Conservation (phyloP, 30 jellyfish, hydroid and myxozoan genomes). For the Mastigias papua region DNA sequence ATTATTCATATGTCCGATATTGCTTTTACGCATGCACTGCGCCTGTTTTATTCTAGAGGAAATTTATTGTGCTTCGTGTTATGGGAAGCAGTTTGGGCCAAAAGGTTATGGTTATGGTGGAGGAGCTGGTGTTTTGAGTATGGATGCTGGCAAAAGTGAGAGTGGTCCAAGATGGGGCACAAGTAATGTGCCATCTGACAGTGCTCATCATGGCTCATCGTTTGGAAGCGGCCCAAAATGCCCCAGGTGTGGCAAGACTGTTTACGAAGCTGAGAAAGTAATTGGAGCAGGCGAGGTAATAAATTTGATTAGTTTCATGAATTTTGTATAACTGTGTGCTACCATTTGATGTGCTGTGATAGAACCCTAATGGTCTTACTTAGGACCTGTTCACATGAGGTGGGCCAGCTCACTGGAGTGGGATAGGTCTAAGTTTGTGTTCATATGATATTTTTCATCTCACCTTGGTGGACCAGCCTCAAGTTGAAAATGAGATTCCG, state of each 20-base stretch:
- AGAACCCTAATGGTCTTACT: too few species aligned
- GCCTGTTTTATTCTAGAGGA: constrained; percentile 67
- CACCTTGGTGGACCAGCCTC: too few species aligned
- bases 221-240: constrained; percentile 76
- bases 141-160: constrained; percentile 86
- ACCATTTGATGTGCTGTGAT: too few species aligned
- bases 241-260: constrained; percentile 87
- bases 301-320: too few species aligned
- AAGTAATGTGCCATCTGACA: constrained; percentile 44
- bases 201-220: constrained; percentile 15
- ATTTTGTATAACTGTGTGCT: too few species aligned
- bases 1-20: too few species aligned
- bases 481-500: too few species aligned
- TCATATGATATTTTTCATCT: too few species aligned
- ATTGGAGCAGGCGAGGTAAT: constrained; percentile 82
- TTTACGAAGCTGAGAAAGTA: constrained; percentile 81
- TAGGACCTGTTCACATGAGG: too few species aligned
- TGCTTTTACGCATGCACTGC: too few species aligned
- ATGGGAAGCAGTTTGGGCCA: constrained; percentile 94
- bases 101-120: constrained; percentile 99
- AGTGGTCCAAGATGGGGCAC: constrained; percentile 58
- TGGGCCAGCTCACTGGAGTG: too few species aligned
- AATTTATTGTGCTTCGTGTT: constrained; percentile 91
- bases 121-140: constrained; percentile 97
- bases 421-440: too few species aligned